These are phyloP conservation scores for Pangasius macronema DNA, from an alignment of 2,797 vertebrate genomes.

Conservation along the genomic window DNA sequence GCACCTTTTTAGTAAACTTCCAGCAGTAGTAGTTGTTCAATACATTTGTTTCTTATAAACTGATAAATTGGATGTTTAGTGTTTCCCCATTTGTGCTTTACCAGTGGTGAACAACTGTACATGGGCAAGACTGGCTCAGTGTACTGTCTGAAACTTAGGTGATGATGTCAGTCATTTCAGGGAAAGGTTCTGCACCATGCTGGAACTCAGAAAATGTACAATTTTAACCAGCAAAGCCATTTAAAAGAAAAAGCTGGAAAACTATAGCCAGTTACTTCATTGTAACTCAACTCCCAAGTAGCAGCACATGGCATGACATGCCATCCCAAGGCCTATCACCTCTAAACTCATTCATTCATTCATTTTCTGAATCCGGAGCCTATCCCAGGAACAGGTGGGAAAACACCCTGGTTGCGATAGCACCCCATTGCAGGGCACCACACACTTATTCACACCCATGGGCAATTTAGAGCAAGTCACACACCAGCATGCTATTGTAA, in stretches of 20 bases:
- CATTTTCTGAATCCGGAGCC: not conserved
- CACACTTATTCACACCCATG: not conserved
- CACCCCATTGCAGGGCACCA: not conserved
- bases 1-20: constrained; percentile 16
- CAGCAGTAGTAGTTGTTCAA: not conserved
- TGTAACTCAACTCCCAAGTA: not conserved
- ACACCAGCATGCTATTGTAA: not conserved
- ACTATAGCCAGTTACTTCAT: not conserved
- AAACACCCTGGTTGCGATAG: not conserved
- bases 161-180: not conserved
- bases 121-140: constrained; percentile 8
- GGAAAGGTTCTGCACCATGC: not conserved
- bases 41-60: constrained; percentile 13
- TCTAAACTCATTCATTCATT: not conserved
- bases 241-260: not conserved
- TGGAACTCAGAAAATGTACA: not conserved
- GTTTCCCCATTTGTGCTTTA: constrained; percentile 20
- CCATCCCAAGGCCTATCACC: not conserved
- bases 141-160: not conserved
- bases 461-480: not conserved
- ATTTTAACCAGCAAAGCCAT: no score
- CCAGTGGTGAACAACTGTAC: constrained; percentile 2
- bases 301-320: not conserved
- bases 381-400: not conserved
- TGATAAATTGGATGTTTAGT: constrained; percentile 44